Percentiles rank a stretch among this genome's conserved stretches.
These are phyloP conservation scores for Machimus rusticus DNA, from an alignment of 2,888 invertebrate genomes.

Conservation along the genomic window DNA sequence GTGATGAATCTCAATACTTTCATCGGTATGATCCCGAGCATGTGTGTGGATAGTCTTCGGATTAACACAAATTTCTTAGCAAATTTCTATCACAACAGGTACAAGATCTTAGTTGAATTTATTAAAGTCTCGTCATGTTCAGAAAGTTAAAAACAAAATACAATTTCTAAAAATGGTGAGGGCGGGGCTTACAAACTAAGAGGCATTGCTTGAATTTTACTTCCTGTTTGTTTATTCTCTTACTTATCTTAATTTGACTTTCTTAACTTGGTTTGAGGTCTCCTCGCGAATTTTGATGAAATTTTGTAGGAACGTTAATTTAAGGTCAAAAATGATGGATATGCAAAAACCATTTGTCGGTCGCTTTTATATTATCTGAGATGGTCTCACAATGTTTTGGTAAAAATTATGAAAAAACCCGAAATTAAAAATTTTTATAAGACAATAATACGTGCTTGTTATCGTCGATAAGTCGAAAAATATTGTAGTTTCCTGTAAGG, in stretches of 20 bases:
- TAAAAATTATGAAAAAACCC: too few relatives aligned
- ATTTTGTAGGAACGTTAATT: too few relatives aligned
- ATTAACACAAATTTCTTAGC: background rate
- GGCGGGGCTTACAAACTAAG: background rate
- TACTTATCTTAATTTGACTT: background rate
- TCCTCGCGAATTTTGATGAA: too few relatives aligned
- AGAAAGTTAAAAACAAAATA: background rate
- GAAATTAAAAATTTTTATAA: too few relatives aligned
- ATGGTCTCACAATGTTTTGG: too few relatives aligned
- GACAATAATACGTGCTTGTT: too few relatives aligned
- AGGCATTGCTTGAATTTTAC: background rate
- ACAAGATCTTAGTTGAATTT: background rate
- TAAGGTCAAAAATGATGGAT: too few relatives aligned
- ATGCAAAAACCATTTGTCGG: too few relatives aligned
- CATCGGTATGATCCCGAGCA: background rate
- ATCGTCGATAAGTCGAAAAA: too few relatives aligned
- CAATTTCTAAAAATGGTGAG: background rate
- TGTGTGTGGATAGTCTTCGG: background rate
- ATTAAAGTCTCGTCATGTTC: background rate
- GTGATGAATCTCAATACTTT: background rate
- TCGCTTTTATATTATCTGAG: too few relatives aligned
- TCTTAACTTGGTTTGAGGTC: background rate
- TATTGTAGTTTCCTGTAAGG: too few relatives aligned
- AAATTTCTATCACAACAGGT: background rate
- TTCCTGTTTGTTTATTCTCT: too few relatives aligned